These are phyloP conservation scores for Thaleichthys pacificus DNA, from an alignment of 2,797 vertebrate genomes.

Conservation along the genomic window DNA sequence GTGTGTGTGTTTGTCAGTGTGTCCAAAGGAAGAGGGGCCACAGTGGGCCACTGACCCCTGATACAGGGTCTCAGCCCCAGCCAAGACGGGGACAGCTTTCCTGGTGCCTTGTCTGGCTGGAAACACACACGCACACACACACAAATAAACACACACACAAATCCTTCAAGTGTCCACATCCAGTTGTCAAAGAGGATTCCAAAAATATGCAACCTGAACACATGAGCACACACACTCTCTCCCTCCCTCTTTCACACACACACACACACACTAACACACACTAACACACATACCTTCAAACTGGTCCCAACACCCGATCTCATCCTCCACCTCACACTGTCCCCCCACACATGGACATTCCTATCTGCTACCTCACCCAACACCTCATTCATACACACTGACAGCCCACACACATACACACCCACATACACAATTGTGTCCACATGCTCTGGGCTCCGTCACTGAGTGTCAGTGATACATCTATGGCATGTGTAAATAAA, in stretches of 20 bases:
- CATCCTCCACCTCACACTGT: conserved; percentile 34
- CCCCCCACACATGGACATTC: conserved; percentile 60
- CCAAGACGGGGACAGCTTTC: conserved; percentile 70
- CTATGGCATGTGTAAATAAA: conserved; percentile 53
- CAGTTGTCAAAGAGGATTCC: neutral
- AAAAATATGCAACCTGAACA: neutral
- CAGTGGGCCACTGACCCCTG: conserved; percentile 64
- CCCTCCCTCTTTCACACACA: conserved; percentile 17
- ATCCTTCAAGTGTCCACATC: neutral
- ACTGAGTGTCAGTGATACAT: conserved; percentile 60
- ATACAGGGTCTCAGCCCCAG: conserved; percentile 62
- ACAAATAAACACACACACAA: neutral
- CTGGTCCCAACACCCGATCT: conserved; percentile 18
- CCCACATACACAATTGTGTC: conserved; percentile 35
- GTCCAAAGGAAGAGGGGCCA: conserved; percentile 68
- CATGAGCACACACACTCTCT: conserved; percentile 15
- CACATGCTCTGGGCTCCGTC: conserved; percentile 62
- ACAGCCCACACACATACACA: conserved; percentile 8
- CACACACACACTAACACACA: conserved; percentile 36
- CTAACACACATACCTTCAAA: conserved; percentile 25
- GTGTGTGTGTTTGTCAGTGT: conserved; percentile 33
- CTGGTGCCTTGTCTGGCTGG: conserved; percentile 54
- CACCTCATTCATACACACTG: conserved; percentile 71
- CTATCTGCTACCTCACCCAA: conserved; percentile 66
- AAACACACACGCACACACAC: conserved; percentile 22